Evolutionary conservation across 2,113 vertebrate species (phyloP), one percentile per base, ranked within the genome.

Genomic region (Psilopsiagon aurifrons): DNA sequence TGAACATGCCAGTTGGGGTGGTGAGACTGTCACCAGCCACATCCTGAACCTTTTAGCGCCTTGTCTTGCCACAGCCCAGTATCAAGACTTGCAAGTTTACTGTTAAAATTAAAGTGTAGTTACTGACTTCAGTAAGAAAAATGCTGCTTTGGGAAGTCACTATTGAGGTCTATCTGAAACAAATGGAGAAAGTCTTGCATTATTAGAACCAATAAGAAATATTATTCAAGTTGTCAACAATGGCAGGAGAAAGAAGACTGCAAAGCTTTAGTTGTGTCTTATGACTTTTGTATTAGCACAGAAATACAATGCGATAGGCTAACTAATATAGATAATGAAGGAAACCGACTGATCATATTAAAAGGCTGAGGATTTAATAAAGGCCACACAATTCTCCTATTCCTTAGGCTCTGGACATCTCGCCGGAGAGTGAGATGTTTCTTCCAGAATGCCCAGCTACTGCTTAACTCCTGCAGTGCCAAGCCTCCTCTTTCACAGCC

Each of bases 321-420:
- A 37, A 85, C 29, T 31, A 5, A 63, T 64, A 71, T 20, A 1
- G 57, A n/a, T 46, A 41, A 24, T 31, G 1, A 0, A 76, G 46
- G 35, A 81, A 68, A 41, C 12, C 59, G 37, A 17, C 28, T 68
- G 51, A 11, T 63, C 20, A 3, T 20, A 17, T 49, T 37, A 57
- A 91, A 89, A 85, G 31, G 16, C 25, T 51, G 27, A 76, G 29
- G 5, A 10, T 66, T 80, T 80, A 49, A 85, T 92, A 55, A 91
- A 95, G 81, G 64, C 63, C 13, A 89, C 47, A 33, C 15, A 84
- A 93, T 92, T 93, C 8, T 90, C 15, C 28, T 71, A 7, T 71
- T 94, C 71, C 62, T 83, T 86, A 44, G 33, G 75, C 88, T 70
- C 79, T 46, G 63, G 62, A 43, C 17, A 52, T 3, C n/a, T 82